These are phyloP conservation scores for Pseudoatta argentina DNA, from an alignment of 1,140 invertebrate species.

Conservation along the genomic window DNA sequence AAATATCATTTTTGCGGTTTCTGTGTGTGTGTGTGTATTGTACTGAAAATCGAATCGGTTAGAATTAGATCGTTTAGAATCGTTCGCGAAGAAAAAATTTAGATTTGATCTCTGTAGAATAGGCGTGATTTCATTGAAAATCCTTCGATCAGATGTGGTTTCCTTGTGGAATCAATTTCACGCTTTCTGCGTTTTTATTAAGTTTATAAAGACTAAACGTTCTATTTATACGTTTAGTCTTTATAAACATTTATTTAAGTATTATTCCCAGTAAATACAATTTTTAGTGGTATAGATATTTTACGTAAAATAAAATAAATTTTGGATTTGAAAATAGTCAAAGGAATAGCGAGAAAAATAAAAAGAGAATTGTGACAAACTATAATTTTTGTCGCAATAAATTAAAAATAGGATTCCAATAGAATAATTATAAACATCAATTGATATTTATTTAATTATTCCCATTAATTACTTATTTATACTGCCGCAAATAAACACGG, in stretches of 20 bases:
- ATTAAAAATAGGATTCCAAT: background rate
- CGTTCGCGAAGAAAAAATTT: background rate
- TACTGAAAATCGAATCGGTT: slow-evolving; percentile 2
- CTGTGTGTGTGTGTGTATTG: background rate
- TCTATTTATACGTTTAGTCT: background rate
- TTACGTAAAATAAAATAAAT: background rate
- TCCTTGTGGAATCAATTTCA: slow-evolving; percentile 17
- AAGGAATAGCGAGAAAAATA: background rate
- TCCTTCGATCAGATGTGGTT: slow-evolving; percentile 28
- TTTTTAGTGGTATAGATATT: background rate
- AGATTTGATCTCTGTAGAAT: slow-evolving; percentile 13
- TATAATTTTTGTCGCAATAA: background rate
- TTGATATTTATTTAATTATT: too few species aligned
- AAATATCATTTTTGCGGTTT: slow-evolving; percentile 11
- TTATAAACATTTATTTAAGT: background rate
- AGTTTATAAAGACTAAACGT: slow-evolving; percentile 2
- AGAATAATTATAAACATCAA: background rate
- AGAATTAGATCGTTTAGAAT: background rate
- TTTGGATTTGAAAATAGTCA: background rate
- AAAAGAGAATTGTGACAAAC: background rate
- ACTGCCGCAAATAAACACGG: background rate
- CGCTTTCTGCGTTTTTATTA: slow-evolving; percentile 23
- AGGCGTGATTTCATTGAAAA: slow-evolving; percentile 16
- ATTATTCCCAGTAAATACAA: background rate
- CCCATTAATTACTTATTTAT: background rate